A percentile compares a stretch with the other conserved stretches of the same genome.
phyloP scores from a whole-genome alignment of 2,888 invertebrate genomes.

The Eupithecia abbreviata region DNA sequence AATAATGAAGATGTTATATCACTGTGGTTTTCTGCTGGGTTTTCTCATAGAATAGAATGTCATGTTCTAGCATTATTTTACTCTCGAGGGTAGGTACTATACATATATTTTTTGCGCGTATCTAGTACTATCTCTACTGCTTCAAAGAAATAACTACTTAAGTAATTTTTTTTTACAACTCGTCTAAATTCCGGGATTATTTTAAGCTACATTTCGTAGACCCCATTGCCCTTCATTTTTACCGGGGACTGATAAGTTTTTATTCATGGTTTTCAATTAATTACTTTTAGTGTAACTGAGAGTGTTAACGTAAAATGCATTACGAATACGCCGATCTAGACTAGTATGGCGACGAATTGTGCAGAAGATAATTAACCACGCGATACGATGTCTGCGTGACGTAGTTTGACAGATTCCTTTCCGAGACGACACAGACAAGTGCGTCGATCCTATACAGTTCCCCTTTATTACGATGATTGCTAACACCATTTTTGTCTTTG shows the following conservation, averaged over 20 bases:
- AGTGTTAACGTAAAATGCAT: background rate
- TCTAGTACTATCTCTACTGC: too few species aligned
- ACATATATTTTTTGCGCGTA: too few species aligned
- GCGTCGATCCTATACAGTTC: background rate
- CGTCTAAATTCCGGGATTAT: too few species aligned
- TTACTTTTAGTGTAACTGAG: background rate
- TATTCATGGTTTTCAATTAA: background rate
- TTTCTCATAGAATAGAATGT: too few species aligned
- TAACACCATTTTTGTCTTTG: slow-evolving; percentile 52
- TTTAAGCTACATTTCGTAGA: too few species aligned
- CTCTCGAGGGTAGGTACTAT: too few species aligned
- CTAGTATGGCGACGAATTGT: background rate
- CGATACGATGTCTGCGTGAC: background rate
- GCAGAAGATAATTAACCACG: background rate
- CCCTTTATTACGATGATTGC: slow-evolving; percentile 6
- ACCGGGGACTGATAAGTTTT: too few species aligned
- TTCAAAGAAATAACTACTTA: too few species aligned
- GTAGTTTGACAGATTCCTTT: background rate
- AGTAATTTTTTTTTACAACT: too few species aligned
- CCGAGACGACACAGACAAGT: background rate
- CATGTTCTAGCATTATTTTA: too few species aligned
- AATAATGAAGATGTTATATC: background rate
- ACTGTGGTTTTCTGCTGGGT: too few species aligned
- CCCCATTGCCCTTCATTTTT: too few species aligned
- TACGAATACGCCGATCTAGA: background rate